Percentiles rank a stretch among this genome's conserved stretches.
These are phyloP conservation scores for Mirounga angustirostris DNA, from an alignment of 2,113 vertebrate species.

Conservation along the genomic window DNA sequence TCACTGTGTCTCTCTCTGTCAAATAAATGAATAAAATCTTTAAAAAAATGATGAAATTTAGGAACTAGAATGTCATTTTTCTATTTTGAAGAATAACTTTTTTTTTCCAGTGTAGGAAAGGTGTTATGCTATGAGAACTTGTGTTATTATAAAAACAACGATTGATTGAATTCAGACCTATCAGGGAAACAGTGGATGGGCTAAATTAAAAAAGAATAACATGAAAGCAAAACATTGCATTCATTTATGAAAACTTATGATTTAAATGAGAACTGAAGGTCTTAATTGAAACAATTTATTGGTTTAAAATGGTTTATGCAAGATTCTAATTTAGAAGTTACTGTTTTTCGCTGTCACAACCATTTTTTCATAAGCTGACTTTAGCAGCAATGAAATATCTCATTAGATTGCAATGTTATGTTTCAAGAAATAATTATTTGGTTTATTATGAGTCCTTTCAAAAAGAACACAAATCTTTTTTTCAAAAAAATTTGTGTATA, in stretches of 20 bases:
- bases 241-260: not conserved
- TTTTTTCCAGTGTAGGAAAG: not conserved
- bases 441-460: constrained; percentile 33
- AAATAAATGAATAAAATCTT: no score
- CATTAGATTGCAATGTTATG: not conserved
- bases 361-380: constrained; percentile 53
- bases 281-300: constrained; percentile 64
- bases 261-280: not conserved
- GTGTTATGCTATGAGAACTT: not conserved
- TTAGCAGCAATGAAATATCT: constrained; percentile 33
- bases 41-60: not conserved
- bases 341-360: not conserved
- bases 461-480: not conserved
- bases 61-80: constrained; percentile 8
- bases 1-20: no score
- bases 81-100: not conserved
- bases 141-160: not conserved
- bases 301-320: constrained; percentile 30
- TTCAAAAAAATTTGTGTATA: not conserved
- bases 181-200: not conserved
- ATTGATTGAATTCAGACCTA: not conserved
- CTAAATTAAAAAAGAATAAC: constrained; percentile 18
- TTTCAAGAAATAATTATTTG: constrained; percentile 35
- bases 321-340: constrained; percentile 44
- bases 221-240: not conserved